A percentile compares a stretch with the other conserved stretches of the same genome.
phyloP scores from a whole-genome alignment of 2,113 vertebrate species.

The Anthoscopus minutus region DNA sequence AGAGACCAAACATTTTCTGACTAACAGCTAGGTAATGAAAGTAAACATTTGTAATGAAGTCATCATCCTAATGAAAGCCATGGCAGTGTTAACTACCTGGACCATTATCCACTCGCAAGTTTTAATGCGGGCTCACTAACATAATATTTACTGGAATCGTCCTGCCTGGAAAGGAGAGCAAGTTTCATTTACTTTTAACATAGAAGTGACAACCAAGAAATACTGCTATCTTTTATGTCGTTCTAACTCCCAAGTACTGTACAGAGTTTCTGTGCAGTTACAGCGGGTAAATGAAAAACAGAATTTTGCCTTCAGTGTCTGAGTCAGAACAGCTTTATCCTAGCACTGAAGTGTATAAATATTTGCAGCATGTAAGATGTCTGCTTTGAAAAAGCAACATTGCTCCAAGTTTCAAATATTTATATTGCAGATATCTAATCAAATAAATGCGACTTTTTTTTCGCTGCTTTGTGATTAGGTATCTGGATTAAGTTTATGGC shows the following conservation, averaged over 20 bases:
- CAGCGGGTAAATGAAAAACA: neutral
- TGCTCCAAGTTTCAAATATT: conserved; percentile 45
- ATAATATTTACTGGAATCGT: neutral
- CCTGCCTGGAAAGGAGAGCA: neutral
- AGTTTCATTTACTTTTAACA: neutral
- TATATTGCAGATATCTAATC: conserved; percentile 13
- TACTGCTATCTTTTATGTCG: neutral
- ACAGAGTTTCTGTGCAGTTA: neutral
- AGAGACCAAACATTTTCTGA: neutral
- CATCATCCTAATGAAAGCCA: conserved; percentile 14
- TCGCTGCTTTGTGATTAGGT: neutral
- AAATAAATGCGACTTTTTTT: neutral
- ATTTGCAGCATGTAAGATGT: conserved; percentile 6
- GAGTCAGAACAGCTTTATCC: conserved; percentile 33
- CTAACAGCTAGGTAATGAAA: conserved; percentile 33
- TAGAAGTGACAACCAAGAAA: neutral
- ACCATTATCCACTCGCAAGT: neutral
- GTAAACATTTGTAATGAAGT: conserved; percentile 26
- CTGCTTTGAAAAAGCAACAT: conserved; percentile 39
- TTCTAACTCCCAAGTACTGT: neutral
- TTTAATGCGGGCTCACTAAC: neutral
- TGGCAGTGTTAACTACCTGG: neutral
- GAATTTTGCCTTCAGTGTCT: conserved; percentile 5
- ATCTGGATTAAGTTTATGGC: neutral
- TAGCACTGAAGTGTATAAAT: conserved; percentile 20